Conservation (phyloP, 2,888 invertebrate species). For the Euzophera pinguis region DNA sequence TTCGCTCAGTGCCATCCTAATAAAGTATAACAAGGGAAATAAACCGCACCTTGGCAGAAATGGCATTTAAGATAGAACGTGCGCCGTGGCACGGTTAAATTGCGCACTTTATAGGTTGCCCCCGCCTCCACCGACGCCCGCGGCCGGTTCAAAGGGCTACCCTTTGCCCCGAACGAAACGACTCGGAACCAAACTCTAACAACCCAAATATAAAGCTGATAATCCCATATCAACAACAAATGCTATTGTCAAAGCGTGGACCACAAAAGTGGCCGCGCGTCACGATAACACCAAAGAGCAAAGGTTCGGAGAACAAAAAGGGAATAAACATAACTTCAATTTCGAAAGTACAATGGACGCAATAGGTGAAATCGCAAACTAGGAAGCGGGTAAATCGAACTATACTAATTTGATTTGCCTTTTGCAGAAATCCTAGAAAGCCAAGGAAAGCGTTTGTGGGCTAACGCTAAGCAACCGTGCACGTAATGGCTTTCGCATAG, state of each 20-base stretch:
- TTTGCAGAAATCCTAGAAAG: slow-evolving; percentile 56
- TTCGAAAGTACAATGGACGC: slow-evolving; percentile 45
- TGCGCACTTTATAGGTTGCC: slow-evolving; percentile 49
- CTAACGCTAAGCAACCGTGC: slow-evolving; percentile 42
- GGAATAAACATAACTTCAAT: slow-evolving; percentile 61
- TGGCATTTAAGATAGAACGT: slow-evolving; percentile 48
- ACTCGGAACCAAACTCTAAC: slow-evolving; percentile 14
- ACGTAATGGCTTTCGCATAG: slow-evolving; percentile 34
- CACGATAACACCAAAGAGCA: slow-evolving; percentile 53
- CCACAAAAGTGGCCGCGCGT: slow-evolving; percentile 44
- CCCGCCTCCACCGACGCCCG: slow-evolving; percentile 46
- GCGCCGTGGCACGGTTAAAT: slow-evolving; percentile 48
- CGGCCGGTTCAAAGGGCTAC: slow-evolving; percentile 66
- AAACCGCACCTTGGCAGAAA: slow-evolving; percentile 42
- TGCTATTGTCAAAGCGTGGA: slow-evolving; percentile 37
- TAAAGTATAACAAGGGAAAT: slow-evolving; percentile 28
- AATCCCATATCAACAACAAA: slow-evolving; percentile 13
- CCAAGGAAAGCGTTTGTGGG: slow-evolving; percentile 37
- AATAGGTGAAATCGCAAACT: slow-evolving; percentile 53
- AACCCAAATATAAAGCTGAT: slow-evolving; percentile 21
- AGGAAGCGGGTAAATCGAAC: slow-evolving; percentile 56
- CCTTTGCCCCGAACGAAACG: slow-evolving; percentile 40
- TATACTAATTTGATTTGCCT: slow-evolving; percentile 69
- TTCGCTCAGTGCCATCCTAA: slow-evolving; percentile 27
- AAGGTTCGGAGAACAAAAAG: slow-evolving; percentile 61